These are phyloP conservation scores for Centropus bengalensis DNA, from an alignment of 2,113 vertebrate species.

Conservation along the genomic window DNA sequence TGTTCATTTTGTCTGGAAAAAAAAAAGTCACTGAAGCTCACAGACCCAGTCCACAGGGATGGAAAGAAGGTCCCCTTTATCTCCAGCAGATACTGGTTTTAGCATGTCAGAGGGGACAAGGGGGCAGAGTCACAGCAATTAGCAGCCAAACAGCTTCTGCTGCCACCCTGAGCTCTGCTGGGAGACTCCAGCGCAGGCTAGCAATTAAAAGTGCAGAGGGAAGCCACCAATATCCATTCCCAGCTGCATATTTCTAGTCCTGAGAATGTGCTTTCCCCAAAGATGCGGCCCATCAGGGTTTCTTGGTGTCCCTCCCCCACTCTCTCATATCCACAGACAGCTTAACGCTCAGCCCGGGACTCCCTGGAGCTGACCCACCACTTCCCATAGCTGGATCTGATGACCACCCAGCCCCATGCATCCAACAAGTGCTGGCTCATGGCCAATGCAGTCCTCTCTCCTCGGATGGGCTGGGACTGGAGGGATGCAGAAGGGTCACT, in stretches of 20 bases:
- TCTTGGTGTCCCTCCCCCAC: rapidly evolving
- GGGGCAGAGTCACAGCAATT: neutral
- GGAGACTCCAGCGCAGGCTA: neutral
- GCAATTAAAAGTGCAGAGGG: neutral
- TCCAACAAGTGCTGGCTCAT: neutral
- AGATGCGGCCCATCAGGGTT: neutral
- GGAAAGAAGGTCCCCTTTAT: neutral
- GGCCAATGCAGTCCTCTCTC: neutral
- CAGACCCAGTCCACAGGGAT: neutral
- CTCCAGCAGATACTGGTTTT: neutral
- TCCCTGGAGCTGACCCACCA: neutral
- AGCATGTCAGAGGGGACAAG: neutral
- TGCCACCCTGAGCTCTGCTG: neutral
- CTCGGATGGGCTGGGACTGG: rapidly evolving
- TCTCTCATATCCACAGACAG: neutral
- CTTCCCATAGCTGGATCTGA: neutral
- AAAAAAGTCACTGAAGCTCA: neutral
- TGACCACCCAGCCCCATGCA: neutral
- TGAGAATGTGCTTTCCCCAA: neutral
- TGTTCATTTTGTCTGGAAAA: neutral
- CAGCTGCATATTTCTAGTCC: neutral
- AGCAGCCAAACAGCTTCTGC: neutral
- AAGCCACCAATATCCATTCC: neutral
- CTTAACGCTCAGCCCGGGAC: neutral
- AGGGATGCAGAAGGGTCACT: neutral